A percentile compares a stretch with the other conserved stretches of the same genome.
Conservation (phyloP, 2,113 vertebrate species). For the Odocoileus virginianus region DNA sequence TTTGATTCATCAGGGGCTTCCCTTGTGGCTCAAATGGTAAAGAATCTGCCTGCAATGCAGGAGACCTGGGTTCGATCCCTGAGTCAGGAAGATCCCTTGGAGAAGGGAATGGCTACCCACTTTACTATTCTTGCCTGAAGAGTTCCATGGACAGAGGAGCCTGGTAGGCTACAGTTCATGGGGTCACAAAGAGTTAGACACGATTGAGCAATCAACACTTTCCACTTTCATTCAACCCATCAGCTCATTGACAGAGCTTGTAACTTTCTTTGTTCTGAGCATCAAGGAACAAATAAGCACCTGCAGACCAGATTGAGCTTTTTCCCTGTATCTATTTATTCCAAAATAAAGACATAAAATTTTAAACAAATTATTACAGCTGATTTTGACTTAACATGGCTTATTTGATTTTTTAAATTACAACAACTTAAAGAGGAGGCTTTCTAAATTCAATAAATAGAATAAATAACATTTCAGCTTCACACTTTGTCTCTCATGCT, state of each 20-base stretch:
- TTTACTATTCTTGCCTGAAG: not conserved
- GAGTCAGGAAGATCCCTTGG: not conserved
- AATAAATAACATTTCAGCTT: constrained; percentile 67
- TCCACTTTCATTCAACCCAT: not conserved
- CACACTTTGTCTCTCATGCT: not conserved
- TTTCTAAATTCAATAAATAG: constrained; percentile 70
- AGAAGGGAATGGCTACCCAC: not conserved
- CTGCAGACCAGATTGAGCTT: not conserved
- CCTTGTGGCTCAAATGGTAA: not conserved
- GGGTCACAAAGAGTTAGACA: not conserved
- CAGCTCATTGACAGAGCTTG: not conserved
- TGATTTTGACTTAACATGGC: not conserved
- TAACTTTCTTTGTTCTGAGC: not conserved
- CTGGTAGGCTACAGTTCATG: not conserved
- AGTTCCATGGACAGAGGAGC: not conserved
- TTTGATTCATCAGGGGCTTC: not conserved
- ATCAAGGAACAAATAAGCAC: not conserved
- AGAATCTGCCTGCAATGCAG: not conserved
- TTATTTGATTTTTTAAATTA: not conserved
- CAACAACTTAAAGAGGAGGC: not conserved
- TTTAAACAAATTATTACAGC: not conserved
- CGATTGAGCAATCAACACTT: not conserved
- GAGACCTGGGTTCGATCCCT: not conserved
- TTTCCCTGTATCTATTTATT: constrained; percentile 30
- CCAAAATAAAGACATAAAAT: constrained; percentile 7